Conservation (phyloP, 2,888 invertebrate species). For the Molanna angustata region DNA sequence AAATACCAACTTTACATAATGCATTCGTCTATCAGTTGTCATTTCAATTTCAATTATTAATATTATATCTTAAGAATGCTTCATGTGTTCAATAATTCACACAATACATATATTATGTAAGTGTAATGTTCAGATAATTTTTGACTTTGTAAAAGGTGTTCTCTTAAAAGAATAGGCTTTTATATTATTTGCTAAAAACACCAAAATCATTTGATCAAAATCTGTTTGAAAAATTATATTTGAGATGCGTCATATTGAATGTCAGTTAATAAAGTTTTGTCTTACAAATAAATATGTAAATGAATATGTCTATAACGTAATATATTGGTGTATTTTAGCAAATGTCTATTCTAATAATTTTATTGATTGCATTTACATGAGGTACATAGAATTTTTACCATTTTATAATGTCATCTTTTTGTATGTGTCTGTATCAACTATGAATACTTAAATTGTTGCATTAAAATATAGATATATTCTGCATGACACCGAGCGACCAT, state of each 20-base stretch:
- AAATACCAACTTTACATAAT: conserved; percentile 13
- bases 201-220: conserved; percentile 7
- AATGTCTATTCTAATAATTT: conserved; percentile 13
- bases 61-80: conserved; percentile 25
- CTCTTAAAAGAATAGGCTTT: conserved; percentile 13
- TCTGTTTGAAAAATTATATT: background rate
- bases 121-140: conserved; percentile 10
- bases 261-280: too few species aligned
- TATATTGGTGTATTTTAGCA: conserved; percentile 22
- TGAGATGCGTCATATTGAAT: too few species aligned
- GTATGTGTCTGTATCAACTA: conserved; percentile 19
- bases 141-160: conserved; percentile 22
- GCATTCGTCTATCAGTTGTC: conserved; percentile 15
- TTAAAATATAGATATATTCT: conserved; percentile 11
- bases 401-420: conserved; percentile 16
- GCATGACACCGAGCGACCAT: conserved; percentile 22
- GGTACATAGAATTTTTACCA: conserved; percentile 19
- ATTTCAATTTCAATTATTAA: conserved; percentile 14
- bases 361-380: conserved; percentile 22
- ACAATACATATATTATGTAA: conserved; percentile 2
- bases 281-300: too few species aligned
- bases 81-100: conserved; percentile 21
- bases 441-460: conserved; percentile 15
- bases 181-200: conserved; percentile 21
- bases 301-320: too few species aligned